Evolutionary conservation across 2,888 invertebrate genomes (phyloP).

Genomic region (Belgica antarctica): DNA sequence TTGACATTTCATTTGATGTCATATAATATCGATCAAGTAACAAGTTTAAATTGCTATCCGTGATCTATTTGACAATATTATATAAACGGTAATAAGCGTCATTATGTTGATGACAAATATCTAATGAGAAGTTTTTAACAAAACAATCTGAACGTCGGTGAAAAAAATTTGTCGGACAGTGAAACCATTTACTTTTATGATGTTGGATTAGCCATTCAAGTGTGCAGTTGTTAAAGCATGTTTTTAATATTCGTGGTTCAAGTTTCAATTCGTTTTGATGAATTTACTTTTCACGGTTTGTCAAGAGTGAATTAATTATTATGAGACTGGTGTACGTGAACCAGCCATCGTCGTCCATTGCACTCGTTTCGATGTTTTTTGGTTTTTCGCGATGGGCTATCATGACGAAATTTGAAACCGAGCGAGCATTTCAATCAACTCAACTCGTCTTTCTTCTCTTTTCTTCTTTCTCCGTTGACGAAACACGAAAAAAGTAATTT

Average conservation of each 20-base stretch:
- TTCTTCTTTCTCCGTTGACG: too few species aligned
- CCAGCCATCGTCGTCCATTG: neutral
- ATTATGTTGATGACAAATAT: slow-evolving; percentile 23
- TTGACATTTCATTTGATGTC: slow-evolving; percentile 5
- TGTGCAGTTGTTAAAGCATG: neutral
- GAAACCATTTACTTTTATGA: slow-evolving; percentile 35
- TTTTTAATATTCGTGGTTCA: neutral
- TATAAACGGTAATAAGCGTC: slow-evolving; percentile 27
- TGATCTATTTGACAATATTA: slow-evolving; percentile 35
- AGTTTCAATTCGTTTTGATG: neutral
- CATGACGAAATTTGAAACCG: neutral
- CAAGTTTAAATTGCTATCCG: slow-evolving; percentile 8
- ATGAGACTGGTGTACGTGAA: neutral
- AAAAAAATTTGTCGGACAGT: slow-evolving; percentile 29
- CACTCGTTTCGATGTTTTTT: neutral
- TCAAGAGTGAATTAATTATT: neutral
- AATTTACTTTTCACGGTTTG: neutral
- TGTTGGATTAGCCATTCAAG: slow-evolving; percentile 28
- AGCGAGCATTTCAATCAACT: neutral
- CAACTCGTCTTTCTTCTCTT: slow-evolving; percentile 29
- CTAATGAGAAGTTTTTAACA: neutral
- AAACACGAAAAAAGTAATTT: slow-evolving; percentile 16
- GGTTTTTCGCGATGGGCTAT: slow-evolving; percentile 2
- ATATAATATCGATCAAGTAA: neutral
- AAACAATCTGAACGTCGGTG: neutral